Conservation (phyloP, 1,140 invertebrate genomes). For the Radopholus similis region DNA sequence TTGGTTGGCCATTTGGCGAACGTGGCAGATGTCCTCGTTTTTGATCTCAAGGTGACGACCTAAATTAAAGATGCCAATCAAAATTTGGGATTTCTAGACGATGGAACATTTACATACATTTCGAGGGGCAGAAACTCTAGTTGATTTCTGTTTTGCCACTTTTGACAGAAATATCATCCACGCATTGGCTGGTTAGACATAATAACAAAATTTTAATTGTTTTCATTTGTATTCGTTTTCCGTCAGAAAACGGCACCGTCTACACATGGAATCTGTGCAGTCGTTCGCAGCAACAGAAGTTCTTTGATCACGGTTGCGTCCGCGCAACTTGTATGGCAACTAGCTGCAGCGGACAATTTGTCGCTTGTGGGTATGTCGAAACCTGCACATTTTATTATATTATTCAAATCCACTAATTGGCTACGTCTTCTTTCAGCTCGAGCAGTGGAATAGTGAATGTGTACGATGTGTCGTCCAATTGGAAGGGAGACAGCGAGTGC, state of each 20-base stretch:
- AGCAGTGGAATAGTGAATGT: constrained; percentile 47
- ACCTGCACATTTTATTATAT: not conserved
- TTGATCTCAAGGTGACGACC: constrained; percentile 27
- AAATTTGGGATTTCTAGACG: constrained; percentile 26
- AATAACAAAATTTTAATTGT: not conserved
- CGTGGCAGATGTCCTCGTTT: constrained; percentile 30
- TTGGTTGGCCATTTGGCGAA: constrained; percentile 32
- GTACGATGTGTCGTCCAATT: constrained; percentile 24
- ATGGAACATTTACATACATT: constrained; percentile 50
- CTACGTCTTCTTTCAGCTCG: constrained; percentile 35
- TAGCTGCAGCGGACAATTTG: constrained; percentile 40
- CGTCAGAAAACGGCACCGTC: constrained; percentile 31
- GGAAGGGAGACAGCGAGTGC: not conserved
- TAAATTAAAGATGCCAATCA: not conserved
- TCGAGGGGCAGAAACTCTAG: constrained; percentile 21
- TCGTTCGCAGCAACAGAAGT: constrained; percentile 14
- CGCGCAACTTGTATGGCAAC: constrained; percentile 20
- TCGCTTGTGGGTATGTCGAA: constrained; percentile 38
- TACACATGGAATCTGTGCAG: constrained; percentile 38
- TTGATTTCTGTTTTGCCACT: constrained; percentile 40
- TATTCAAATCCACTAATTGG: not conserved
- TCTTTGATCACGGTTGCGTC: constrained; percentile 42
- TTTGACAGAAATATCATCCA: constrained; percentile 31
- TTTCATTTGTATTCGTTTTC: constrained; percentile 12
- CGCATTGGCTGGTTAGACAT: constrained; percentile 27